Base-by-base conservation (phyloP, 2,797 vertebrate genomes). In the Lepus oiostolus region DNA sequence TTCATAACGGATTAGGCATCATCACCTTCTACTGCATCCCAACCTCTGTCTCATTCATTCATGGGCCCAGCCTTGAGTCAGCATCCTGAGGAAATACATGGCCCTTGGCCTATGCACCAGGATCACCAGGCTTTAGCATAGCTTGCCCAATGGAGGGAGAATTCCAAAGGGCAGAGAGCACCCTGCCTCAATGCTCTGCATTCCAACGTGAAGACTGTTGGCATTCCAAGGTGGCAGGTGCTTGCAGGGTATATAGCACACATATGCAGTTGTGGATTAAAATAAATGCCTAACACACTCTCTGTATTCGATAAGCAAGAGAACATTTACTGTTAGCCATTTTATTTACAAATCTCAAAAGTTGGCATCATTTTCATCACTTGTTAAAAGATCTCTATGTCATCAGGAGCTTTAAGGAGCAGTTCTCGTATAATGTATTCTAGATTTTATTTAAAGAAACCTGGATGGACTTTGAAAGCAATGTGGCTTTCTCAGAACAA, bases 381-480 rank as follows among this genome's bases (percentile, higher is more conserved):
- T 97, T 87, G 54, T 85, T 83, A 77, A 96, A 97, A 96, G 93
- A 96, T 91, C 77, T 88, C n/a, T 60, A n/a, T 95, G 32, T 85
- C 96, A 83, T 26, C 88, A 95, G 96, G 60, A 96, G 26, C 65
- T 96, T 50, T 83, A 74, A 91, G 86, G 72, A 96, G 96, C 94
- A 81, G 52, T 96, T 97, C 89, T 94, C 95, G 97, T 97, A 97
- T 97, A 95, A 77, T 24, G 16, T 35, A 84, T 97, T 97, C 91
- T 97, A 95, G 88, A 96, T 94, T 96, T 97, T 93, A 88, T 97
- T 97, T 97, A 32, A 91, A 90, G 75, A 93, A 95, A 94, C 95
- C 83, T 98, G 84, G 95, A 97, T 96, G 62, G 72, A 90, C 96
- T 98, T 97, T 95, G 87, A 94, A 96, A 94, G 35, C 38, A 95